Percentiles rank a stretch among this genome's conserved stretches.
phyloP scores from a whole-genome alignment of 2,113 vertebrate species.

The Cromileptes altivelis region DNA sequence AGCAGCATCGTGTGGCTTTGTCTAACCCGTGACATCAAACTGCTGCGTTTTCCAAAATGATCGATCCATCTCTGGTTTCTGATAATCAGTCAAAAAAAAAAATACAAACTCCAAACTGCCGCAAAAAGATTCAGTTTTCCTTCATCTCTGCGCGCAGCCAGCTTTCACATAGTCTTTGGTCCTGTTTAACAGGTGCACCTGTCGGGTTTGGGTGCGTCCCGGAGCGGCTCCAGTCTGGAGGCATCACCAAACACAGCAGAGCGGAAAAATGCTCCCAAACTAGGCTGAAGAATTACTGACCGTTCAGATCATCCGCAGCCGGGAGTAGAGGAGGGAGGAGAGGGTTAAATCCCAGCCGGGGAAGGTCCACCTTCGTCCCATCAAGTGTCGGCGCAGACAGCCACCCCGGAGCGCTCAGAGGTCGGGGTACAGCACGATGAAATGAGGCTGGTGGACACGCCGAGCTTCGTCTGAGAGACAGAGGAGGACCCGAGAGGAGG shows the following conservation, averaged over 20 bases:
- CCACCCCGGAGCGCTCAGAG: not conserved
- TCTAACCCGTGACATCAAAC: slow-evolving; percentile 28
- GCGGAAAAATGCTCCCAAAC: not conserved
- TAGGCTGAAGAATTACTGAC: not conserved
- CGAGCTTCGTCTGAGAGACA: slow-evolving; percentile 21
- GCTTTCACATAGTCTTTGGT: not conserved
- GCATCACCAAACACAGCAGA: slow-evolving; percentile 47
- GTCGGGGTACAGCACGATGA: not conserved
- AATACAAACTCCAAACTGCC: not conserved
- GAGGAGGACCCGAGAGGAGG: slow-evolving; percentile 1
- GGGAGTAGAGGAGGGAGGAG: not conserved
- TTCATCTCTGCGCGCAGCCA: slow-evolving; percentile 4
- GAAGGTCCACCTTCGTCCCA: not conserved
- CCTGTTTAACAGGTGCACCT: not conserved
- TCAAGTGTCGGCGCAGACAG: not conserved
- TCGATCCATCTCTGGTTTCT: slow-evolving; percentile 44
- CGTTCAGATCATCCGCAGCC: not conserved
- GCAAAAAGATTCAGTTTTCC: not conserved
- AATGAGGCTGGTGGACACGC: slow-evolving; percentile 10
- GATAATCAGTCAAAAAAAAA: not conserved
- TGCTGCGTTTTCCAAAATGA: not conserved
- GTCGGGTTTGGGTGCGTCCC: slow-evolving; percentile 43
- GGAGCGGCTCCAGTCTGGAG: slow-evolving; percentile 40
- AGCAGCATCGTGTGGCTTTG: slow-evolving; percentile 55
- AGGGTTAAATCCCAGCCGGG: no score